Evolutionary conservation across 1,140 invertebrate genomes (phyloP), one percentile per base, ranked within the genome.

Genomic region (Drosophila triauraria): DNA sequence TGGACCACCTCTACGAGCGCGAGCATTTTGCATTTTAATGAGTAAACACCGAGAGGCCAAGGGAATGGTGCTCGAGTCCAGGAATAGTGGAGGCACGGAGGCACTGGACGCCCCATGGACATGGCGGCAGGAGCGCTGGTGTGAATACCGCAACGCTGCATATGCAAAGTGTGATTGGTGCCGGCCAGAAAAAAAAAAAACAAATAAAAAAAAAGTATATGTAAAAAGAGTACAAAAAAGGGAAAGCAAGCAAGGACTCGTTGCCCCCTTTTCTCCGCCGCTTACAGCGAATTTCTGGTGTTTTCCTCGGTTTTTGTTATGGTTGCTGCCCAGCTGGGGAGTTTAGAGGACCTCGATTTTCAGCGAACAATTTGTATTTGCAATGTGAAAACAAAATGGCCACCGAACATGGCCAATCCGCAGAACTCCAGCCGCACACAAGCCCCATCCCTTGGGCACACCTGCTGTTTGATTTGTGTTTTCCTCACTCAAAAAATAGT

Each of bases 391-490:
- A 84, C 84, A 87, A 87, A 87, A 87, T 88, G 84, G 82, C 82
- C 71, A 76, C 46, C 62, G 62, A 72, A 77, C 62, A 53, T 32
- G 47, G 54, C 54, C 74, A 59, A 67, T 46, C 56, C 62, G 44
- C 50, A 25, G 48, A 61, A 53, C 59, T 32, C 43, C 25, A 9
- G 30, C 47, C 13, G 9, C 23, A 54, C 51, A 53, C 13, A 54
- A 38, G n/a, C 13, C 43, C 17, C 38, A 23, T 12, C 27, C 57
- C 30, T 25, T 50, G 27, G 53, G 72, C 47, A 78, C 84, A 88
- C 84, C 80, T 88, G 84, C 84, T 88, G 84, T 87, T 83, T 87
- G 84, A 88, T 90, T 87, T 88, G 84, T 88, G 78, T 81, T 59
- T 67, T 60, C 30, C 68, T 60, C 72, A 59, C 64, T 59, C 50